phyloP scores from a whole-genome alignment of 2,888 invertebrate genomes.

The Drosophila yooni region DNA sequence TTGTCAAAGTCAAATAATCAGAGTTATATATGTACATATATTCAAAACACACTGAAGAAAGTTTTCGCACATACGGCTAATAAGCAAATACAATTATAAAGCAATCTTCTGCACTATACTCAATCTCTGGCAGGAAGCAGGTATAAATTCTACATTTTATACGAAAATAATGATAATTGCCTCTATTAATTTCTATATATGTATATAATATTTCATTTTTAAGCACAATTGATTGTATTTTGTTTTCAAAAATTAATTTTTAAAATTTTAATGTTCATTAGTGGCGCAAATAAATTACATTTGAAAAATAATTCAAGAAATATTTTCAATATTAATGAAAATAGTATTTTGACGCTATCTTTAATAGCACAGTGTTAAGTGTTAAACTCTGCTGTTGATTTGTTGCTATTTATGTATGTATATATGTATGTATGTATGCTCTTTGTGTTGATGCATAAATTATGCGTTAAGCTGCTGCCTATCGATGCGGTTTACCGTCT shows the following conservation, averaged over 20 bases:
- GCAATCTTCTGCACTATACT: neutral
- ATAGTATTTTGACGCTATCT: conserved; percentile 5
- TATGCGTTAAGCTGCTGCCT: conserved; percentile 55
- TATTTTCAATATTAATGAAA: neutral
- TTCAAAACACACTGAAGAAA: conserved; percentile 43
- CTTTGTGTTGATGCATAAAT: conserved; percentile 52
- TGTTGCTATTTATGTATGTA: conserved; percentile 21
- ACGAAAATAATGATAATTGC: neutral
- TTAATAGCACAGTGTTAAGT: conserved; percentile 42
- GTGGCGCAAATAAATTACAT: neutral
- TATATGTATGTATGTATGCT: conserved; percentile 37
- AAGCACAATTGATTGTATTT: neutral
- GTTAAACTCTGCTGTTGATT: conserved; percentile 46
- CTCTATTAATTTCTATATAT: neutral
- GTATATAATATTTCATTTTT: neutral
- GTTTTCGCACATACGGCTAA: conserved; percentile 13
- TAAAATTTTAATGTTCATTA: neutral
- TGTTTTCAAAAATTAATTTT: neutral
- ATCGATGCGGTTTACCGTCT: conserved; percentile 63
- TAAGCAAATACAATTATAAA: conserved; percentile 11
- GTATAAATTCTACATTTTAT: neutral
- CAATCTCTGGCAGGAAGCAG: neutral
- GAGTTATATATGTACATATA: conserved; percentile 53
- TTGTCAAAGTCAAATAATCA: conserved; percentile 70
- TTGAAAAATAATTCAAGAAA: neutral